Base-by-base conservation (phyloP, 2,797 vertebrate species). In the Notolabrus celidotus region DNA sequence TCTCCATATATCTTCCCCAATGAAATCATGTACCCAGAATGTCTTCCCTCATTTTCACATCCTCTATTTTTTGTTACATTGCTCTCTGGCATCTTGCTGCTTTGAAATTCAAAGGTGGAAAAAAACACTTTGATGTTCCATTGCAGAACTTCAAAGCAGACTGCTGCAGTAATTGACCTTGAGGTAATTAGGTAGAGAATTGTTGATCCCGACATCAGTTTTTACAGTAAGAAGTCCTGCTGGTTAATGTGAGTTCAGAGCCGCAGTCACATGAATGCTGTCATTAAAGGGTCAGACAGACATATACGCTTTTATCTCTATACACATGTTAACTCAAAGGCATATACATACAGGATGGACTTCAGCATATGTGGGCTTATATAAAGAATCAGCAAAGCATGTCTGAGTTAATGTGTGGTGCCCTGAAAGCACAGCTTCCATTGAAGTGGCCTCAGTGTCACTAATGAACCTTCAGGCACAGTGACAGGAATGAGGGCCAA, bases 401-500 rank as follows among this genome's bases (percentile, higher is more conserved):
- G 46, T 71, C 29, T 60, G 34, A 56, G 10, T 46, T 59, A 25
- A 53, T 70, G 61, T 46, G 64, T 58, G 43, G 34, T 3, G 12
- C 49, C 84, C 66, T 68, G 56, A 77, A 75, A 83, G 84, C 63
- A 57, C 78, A 64, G 62, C 75, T 76, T 60, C 86, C 56, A 86
- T 87, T 92, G 77, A 92, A 86, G 69, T 84, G 83, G 83, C 81
- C 80, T 86, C 75, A 75, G 77, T 90, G 86, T 86, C 82, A 82
- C 86, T 90, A 90, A 92, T 92, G 88, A 93, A 89, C 90, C 88
- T 80, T 83, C 66, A 74, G 88, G 84, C 88, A 71, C 69, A 77
- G 60, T 34, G 67, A 74, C 58, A 72, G 71, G 63, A 82, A 80
- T 41, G 23, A 68, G 39, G 55, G 77, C 79, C 74, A 67, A 63